Conservation (phyloP, 2,797 vertebrate genomes). For the Catostomus latipinnis region DNA sequence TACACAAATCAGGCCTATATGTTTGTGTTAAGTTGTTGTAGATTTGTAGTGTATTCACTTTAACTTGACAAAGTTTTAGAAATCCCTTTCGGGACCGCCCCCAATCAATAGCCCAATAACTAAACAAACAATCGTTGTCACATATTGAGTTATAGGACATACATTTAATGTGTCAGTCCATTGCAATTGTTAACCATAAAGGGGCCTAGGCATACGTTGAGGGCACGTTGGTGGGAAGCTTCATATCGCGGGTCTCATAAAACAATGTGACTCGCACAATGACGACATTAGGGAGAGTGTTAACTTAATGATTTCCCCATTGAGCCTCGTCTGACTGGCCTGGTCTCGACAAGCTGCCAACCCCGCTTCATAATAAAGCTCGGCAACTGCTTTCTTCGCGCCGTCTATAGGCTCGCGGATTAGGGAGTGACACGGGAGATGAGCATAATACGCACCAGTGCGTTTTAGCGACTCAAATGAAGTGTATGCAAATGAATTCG, state of each 20-base stretch:
- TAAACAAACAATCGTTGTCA: slow-evolving; percentile 39
- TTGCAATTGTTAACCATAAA: slow-evolving; percentile 69
- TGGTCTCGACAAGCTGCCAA: slow-evolving; percentile 87
- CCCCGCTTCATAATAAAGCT: slow-evolving; percentile 85
- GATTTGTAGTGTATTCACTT: background rate
- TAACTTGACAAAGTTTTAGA: background rate
- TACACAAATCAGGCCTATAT: too few species aligned
- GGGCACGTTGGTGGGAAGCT: slow-evolving; percentile 79
- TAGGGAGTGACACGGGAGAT: slow-evolving; percentile 84
- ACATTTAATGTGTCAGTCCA: slow-evolving; percentile 65
- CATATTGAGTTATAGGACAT: slow-evolving; percentile 54
- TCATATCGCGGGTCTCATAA: slow-evolving; percentile 79
- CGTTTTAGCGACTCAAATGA: slow-evolving; percentile 83
- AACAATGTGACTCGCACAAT: slow-evolving; percentile 85
- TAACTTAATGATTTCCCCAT: slow-evolving; percentile 94
- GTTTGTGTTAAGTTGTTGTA: too few species aligned
- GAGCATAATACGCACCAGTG: slow-evolving; percentile 82
- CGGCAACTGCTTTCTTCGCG: slow-evolving; percentile 87
- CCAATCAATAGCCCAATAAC: background rate
- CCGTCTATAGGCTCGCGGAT: slow-evolving; percentile 85
- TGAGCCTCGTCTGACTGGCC: slow-evolving; percentile 86
- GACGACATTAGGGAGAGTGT: slow-evolving; percentile 91
- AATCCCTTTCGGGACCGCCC: background rate
- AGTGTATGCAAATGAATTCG: slow-evolving; percentile 82
- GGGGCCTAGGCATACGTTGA: slow-evolving; percentile 56